Evolutionary conservation across 2,113 vertebrate genomes (phyloP).

Genomic region (Podocnemis expansa): DNA sequence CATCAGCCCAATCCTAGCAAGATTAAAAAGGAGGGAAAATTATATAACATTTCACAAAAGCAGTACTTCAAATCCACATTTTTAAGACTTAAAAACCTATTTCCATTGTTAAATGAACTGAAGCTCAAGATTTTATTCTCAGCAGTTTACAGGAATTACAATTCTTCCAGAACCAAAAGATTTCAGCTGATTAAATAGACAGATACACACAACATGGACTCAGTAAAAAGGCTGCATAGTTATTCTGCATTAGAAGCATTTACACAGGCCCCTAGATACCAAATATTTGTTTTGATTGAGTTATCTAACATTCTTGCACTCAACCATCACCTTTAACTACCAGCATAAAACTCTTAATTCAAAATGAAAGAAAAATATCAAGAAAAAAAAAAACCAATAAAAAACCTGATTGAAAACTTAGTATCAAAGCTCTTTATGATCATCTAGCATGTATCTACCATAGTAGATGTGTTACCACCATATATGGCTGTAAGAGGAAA

Average conservation of each 20-base stretch:
- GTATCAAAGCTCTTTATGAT: not conserved
- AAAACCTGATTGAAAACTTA: not conserved
- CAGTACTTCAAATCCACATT: not conserved
- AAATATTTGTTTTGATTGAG: not conserved
- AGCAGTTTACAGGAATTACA: not conserved
- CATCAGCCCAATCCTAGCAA: slow-evolving; percentile 89
- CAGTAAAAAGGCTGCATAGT: not conserved
- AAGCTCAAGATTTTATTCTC: not conserved
- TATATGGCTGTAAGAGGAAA: not conserved
- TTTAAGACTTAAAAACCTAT: too few relatives aligned
- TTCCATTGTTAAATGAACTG: too few relatives aligned
- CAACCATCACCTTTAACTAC: not conserved
- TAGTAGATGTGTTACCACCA: not conserved
- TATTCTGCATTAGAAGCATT: not conserved
- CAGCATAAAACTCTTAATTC: not conserved
- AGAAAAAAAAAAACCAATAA: too few relatives aligned
- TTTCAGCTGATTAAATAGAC: not conserved
- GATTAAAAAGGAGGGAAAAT: not conserved
- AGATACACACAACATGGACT: not conserved
- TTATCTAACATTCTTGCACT: not conserved
- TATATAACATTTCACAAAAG: not conserved
- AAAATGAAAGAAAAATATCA: not conserved
- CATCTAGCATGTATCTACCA: not conserved
- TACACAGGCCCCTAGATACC: not conserved
- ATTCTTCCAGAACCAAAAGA: not conserved